These are phyloP conservation scores for Acrossocheilus wenchowensis DNA, from an alignment of 2,797 vertebrate genomes.

Conservation along the genomic window DNA sequence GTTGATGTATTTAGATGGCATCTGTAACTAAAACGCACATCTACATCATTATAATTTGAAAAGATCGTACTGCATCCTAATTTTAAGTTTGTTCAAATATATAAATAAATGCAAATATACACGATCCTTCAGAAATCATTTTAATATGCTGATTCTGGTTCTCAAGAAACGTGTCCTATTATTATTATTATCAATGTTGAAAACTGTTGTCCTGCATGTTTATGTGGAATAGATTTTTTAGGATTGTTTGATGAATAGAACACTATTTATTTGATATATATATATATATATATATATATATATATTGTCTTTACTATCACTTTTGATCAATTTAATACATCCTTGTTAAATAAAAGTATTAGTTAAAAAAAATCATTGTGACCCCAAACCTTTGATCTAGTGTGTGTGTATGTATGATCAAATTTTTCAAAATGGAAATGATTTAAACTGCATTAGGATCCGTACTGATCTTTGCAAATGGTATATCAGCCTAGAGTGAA, in stretches of 20 bases:
- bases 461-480: not conserved
- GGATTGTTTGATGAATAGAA: not conserved
- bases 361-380: not conserved
- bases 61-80: not conserved
- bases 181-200: not conserved
- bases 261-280: not conserved
- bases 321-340: not conserved
- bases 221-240: not conserved
- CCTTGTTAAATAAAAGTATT: not conserved
- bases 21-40: constrained; percentile 76
- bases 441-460: not conserved
- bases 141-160: not conserved
- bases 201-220: not conserved
- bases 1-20: constrained; percentile 84
- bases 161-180: not conserved
- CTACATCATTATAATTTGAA: not conserved
- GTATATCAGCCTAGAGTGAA: not conserved
- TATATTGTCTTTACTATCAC: not conserved
- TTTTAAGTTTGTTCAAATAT: not conserved
- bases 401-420: too few relatives aligned
- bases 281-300: too few relatives aligned
- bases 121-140: not conserved
- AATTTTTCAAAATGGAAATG: not conserved
- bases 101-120: not conserved
- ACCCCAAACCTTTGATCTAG: not conserved